Base-by-base conservation (phyloP, 2,113 vertebrate species). In the Pungitius pungitius region DNA sequence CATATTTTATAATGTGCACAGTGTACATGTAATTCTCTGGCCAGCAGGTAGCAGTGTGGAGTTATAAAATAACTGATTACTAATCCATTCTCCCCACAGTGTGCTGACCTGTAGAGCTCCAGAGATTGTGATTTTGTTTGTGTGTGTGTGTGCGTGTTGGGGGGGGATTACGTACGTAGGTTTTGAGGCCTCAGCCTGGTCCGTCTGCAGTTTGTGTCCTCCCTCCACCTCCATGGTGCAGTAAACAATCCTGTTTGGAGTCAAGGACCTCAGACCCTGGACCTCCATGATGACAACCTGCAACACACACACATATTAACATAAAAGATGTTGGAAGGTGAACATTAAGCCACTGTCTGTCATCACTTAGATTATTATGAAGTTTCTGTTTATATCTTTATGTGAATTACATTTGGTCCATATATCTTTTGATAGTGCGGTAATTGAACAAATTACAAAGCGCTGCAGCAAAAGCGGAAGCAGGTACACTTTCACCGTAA, bases 171-270 rank as follows among this genome's bases (percentile, higher is more conserved):
- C 78, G 30, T 82, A 98, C 98, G 94, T 98, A 70, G 98, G 97
- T 81, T 99, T 99, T 1, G 98, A 99, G 26, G 98, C 98, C 85
- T 99, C 98, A 0, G 98, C 98, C 85, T 99, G 97, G 90, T 99
- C 98, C 0, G 98, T 99, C 87, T 99, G 98, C 14, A 99, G 94
- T 18, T 99, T 99, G 87, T 99, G 97, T 51, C 98, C 98, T 6
- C 98, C 98, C 88, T 99, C 98, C 0, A 99, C 98, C 78, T 99
- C 98, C 98, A 99, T 99, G 6, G 98, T 99, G 84, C 98, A 99
- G 85, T 99, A 99, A 0, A 99, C 98, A 2, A 99, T 97, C 64
- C 98, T 95, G 89, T 99, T 99, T n/a, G 97, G 96, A 61, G 98
- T 96, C 82, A 99, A 91, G 0, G 98, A 99, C 91, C 95, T 98